Evolutionary conservation across 2,797 vertebrate species (phyloP).

Genomic region (Anomalospiza imberbis): DNA sequence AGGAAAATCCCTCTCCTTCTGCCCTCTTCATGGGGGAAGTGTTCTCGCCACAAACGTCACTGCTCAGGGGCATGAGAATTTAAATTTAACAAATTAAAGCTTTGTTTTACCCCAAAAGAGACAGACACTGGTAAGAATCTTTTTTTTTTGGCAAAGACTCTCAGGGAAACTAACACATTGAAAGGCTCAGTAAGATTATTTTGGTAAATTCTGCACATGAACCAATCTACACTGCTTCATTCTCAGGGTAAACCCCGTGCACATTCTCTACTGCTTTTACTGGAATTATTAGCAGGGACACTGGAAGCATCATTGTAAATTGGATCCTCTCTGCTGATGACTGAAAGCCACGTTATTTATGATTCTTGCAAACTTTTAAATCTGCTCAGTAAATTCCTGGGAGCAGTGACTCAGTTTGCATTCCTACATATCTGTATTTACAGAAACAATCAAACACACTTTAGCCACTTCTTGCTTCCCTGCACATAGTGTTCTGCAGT

Average conservation of each 20-base stretch:
- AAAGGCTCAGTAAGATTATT: not conserved
- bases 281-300: not conserved
- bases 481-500: not conserved
- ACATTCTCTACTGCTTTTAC: not conserved
- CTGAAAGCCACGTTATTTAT: not conserved
- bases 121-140: not conserved
- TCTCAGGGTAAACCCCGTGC: not conserved
- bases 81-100: not conserved
- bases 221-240: not conserved
- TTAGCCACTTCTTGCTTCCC: not conserved
- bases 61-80: not conserved
- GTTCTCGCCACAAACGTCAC: not conserved
- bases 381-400: not conserved
- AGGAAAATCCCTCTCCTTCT: not conserved
- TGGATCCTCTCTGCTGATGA: not conserved
- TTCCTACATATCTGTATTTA: not conserved
- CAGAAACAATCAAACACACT: not conserved
- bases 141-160: not conserved
- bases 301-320: not conserved
- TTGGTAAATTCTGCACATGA: not conserved
- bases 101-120: not conserved
- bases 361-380: not conserved
- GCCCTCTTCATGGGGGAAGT: not conserved
- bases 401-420: not conserved
- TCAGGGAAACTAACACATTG: not conserved